Percentiles rank a stretch among this genome's conserved stretches.
These are phyloP conservation scores for Entomobrya proxima DNA, from an alignment of 2,888 invertebrate genomes.

Conservation along the genomic window DNA sequence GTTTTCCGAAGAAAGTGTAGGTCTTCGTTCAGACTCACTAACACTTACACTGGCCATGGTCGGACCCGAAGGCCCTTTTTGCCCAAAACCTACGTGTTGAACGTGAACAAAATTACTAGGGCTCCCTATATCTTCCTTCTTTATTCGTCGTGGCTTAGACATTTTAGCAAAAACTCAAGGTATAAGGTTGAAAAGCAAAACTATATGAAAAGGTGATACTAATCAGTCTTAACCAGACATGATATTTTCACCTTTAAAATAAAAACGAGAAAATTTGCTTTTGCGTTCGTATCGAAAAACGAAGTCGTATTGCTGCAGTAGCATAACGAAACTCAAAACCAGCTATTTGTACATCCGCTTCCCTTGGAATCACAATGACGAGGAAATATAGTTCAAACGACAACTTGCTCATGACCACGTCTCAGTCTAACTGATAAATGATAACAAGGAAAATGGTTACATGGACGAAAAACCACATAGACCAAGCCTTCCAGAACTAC, in stretches of 20 bases:
- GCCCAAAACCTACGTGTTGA: constrained; percentile 65
- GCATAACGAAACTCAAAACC: no score
- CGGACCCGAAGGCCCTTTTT: not conserved
- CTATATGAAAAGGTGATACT: no score
- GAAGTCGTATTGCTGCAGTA: no score
- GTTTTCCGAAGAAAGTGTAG: no score
- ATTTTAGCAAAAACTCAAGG: constrained; percentile 6
- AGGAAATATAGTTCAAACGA: not conserved
- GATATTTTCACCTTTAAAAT: no score
- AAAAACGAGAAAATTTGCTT: no score
- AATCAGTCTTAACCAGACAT: no score
- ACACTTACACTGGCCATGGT: constrained; percentile 42
- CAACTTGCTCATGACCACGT: not conserved
- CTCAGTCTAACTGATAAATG: constrained; percentile 3
- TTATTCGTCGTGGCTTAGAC: constrained; percentile 33
- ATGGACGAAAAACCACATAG: constrained; percentile 25
- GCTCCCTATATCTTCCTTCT: constrained; percentile 69
- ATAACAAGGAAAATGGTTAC: constrained; percentile 30
- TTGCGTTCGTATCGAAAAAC: no score
- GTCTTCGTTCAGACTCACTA: not conserved
- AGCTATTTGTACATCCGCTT: not conserved
- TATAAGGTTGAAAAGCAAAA: no score
- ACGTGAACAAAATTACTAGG: constrained; percentile 69
- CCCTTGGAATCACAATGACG: not conserved
- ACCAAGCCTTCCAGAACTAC: constrained; percentile 22